Evolutionary conservation across 2,797 vertebrate species (phyloP).

Genomic region (Pangasius krempfi): DNA sequence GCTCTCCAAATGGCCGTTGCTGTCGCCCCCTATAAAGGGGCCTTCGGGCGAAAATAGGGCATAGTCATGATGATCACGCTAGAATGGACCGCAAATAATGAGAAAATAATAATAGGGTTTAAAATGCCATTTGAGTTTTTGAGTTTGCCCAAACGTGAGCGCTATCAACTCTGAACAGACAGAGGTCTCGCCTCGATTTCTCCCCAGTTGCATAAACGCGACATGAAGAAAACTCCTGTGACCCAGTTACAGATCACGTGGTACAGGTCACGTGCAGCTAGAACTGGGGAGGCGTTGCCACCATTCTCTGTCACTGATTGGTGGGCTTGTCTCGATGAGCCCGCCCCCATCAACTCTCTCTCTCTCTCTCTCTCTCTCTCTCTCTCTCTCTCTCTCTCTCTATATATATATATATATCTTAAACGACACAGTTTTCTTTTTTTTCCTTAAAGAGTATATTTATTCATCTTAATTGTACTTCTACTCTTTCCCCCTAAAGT

Average conservation of each 20-base stretch:
- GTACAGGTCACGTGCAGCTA: background rate
- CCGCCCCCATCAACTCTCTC: background rate
- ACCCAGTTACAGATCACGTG: background rate
- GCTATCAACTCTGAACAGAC: background rate
- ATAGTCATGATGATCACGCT: background rate
- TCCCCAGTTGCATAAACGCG: background rate
- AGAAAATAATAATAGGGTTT: background rate
- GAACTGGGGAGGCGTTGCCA: background rate
- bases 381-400: too few relatives aligned
- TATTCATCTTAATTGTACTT: background rate
- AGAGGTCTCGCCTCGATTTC: background rate
- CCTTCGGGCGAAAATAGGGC: background rate
- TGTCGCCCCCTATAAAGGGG: background rate
- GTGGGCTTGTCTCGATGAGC: background rate
- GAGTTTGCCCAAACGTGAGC: background rate
- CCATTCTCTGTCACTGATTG: conserved; percentile 14
- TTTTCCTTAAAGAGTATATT: too few relatives aligned
- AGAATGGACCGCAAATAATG: background rate
- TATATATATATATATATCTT: too few relatives aligned
- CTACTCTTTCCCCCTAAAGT: too few relatives aligned
- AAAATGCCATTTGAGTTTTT: background rate
- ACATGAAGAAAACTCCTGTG: background rate
- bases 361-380: too few relatives aligned
- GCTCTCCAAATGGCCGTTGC: background rate
- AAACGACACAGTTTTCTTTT: too few relatives aligned